phyloP scores from a whole-genome alignment of 1,140 invertebrate species.

The Nebria ingens region DNA sequence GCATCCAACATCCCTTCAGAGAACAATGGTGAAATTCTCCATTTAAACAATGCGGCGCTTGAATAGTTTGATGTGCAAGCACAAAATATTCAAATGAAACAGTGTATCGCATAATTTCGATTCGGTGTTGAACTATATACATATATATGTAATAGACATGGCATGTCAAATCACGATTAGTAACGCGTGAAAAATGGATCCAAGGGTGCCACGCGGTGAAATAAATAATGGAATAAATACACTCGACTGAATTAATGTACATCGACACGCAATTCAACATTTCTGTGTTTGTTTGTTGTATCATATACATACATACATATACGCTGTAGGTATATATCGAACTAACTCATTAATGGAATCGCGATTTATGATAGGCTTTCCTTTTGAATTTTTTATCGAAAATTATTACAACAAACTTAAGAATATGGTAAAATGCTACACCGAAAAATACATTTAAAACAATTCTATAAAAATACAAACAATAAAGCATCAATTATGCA shows the following conservation, averaged over 20 bases:
- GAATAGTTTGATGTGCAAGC: neutral
- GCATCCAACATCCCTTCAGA: neutral
- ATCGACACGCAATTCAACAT: conserved; percentile 27
- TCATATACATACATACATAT: no score
- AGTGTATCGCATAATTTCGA: neutral
- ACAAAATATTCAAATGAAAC: neutral
- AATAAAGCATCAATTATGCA: no score
- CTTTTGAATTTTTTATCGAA: no score
- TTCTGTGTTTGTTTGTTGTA: no score
- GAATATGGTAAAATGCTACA: no score
- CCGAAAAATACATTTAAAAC: no score
- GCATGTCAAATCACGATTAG: conserved; percentile 33
- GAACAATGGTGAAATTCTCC: neutral
- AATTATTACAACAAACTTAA: no score
- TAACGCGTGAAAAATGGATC: conserved; percentile 29
- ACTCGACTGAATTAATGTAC: conserved; percentile 30
- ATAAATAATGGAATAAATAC: conserved; percentile 34
- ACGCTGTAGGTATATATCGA: no score
- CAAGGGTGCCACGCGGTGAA: conserved; percentile 26
- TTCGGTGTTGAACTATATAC: conserved; percentile 17
- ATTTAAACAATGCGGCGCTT: neutral
- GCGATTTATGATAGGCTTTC: no score
- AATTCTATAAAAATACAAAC: no score
- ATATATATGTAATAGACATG: conserved; percentile 31
- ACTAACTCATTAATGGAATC: no score